Evolutionary conservation across 2,113 vertebrate species (phyloP), one percentile per base, ranked within the genome.

Genomic region (Eira barbara): DNA sequence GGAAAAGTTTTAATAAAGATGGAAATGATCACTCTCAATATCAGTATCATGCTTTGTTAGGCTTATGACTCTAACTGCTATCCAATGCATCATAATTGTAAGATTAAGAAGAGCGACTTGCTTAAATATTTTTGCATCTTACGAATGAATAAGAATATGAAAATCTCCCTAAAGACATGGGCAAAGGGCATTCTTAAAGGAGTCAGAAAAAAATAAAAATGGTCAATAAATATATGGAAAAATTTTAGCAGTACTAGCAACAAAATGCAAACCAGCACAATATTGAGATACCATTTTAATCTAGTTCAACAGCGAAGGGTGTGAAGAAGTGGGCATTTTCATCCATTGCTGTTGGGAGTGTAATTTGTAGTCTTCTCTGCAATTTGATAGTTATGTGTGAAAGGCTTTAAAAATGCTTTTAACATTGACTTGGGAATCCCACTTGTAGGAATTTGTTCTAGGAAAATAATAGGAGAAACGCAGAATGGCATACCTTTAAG

Each of bases 61-160:
- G 74, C 13, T 78, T 86, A 81, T 82, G 45, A 86, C 47, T 89
- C 79, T 88, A 42, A 52, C 45, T 84, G 55, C 34, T 61, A 34
- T 42, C 27, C n/a, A 10, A 36, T n/a, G 63, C 47, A 84, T 94
- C 42, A 85, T 2, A 69, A 78, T 90, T 57, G 17, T 78, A 63
- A 79, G 42, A 82, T 93, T 86, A 90, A 92, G 42, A 92, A 84
- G 45, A 71, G 3, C 14, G 31, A 93, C 36, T 83, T 92, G 71
- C n/a, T 85, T 94, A 78, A 89, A 59, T 84, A 82, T 31, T 65
- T 95, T 94, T 93, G 23, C 67, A 90, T 89, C 27, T 93, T 86
- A 74, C 7, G 89, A 87, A 73, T 21, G 67, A 79, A 31, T 82
- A 73, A 90, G 71, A 86, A 36, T 78, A 78, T 42, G 55, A 94